phyloP scores from a whole-genome alignment of 1,140 invertebrate species.

The Drosophila subobscura region DNA sequence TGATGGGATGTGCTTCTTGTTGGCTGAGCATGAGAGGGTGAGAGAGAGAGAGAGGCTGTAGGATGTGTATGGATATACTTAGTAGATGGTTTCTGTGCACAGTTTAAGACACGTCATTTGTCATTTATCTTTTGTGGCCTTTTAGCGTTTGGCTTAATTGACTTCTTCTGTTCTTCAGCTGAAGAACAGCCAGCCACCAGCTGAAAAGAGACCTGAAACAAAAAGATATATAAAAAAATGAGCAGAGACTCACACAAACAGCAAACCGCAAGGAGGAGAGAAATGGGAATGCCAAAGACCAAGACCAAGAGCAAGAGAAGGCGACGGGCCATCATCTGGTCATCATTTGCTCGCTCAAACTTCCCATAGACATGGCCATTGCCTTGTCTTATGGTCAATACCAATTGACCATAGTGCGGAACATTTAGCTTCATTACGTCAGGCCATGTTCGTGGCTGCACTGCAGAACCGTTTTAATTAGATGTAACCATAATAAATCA shows the following conservation, averaged over 20 bases:
- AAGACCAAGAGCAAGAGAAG: too few species aligned
- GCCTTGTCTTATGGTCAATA: slow-evolving; percentile 75
- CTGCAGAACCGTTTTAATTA: slow-evolving; percentile 79
- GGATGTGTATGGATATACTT: slow-evolving; percentile 29
- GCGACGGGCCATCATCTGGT: slow-evolving; percentile 7
- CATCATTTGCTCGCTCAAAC: slow-evolving; percentile 9
- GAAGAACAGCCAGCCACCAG: slow-evolving; percentile 11
- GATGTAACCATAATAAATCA: slow-evolving; percentile 80
- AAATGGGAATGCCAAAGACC: slow-evolving; percentile 2
- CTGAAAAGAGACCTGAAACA: slow-evolving; percentile 24
- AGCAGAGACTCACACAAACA: not conserved
- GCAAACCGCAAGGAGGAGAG: not conserved
- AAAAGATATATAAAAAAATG: not conserved
- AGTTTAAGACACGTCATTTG: slow-evolving; percentile 77
- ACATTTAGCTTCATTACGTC: slow-evolving; percentile 82
- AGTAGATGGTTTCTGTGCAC: slow-evolving; percentile 41
- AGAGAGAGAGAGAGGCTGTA: too few species aligned
- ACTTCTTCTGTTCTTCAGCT: slow-evolving; percentile 56
- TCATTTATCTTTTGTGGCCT: slow-evolving; percentile 77
- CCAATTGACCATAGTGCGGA: slow-evolving; percentile 76
- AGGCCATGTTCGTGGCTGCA: slow-evolving; percentile 64
- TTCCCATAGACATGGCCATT: slow-evolving; percentile 9
- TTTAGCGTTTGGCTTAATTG: slow-evolving; percentile 78
- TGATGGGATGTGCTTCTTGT: slow-evolving; percentile 1
- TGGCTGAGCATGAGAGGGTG: not conserved